Evolutionary conservation across 2,888 invertebrate species (phyloP), one percentile per base, ranked within the genome.

Genomic region (Lepidochitona cinerea): DNA sequence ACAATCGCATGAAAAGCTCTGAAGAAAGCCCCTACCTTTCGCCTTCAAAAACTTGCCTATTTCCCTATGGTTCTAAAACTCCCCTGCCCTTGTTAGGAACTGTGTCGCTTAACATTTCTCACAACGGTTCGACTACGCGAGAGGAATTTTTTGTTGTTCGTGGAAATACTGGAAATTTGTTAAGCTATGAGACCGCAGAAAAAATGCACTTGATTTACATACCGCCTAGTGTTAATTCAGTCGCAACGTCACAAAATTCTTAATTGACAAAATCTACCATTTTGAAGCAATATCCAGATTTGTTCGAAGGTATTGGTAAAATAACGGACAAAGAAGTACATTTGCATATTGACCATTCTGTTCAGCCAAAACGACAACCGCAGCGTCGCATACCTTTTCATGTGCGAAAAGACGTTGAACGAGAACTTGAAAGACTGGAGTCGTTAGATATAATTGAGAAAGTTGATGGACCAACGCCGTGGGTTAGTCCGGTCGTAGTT

Each of bases 391-490:
- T 74, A 52, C 75, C 79, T 32, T 82, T n/a, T 77, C 49, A 75
- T 6, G 35, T 74, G n/a, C 26, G 66, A 1, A 75, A 75, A 49
- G 71, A 77, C 35, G 75, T 75, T 66, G 59, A 59, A 29, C 29
- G 14, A 5, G 77, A 80, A 69, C 37, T 79, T n/a, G 26, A 75
- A 12, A 70, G 75, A 29, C 68, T 79, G 14, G 4, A 74, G 7
- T 33, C 72, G 18, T 49, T 74, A 0, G 78, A 79, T 32, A 74
- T 77, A 4, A 75, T 78, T 54, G 76, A 76, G 59, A 37, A 75
- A 74, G 78, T 81, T 32, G 73, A 76, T 68, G 79, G 75, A 37
- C 78, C 81, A 33, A 81, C 82, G 37, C 79, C 82, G 6, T 54
- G 54, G 54, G 59, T 59, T 14, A 59, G 59, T 32, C 5, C 29